A percentile compares a stretch with the other conserved stretches of the same genome.
Evolutionary conservation across 2,797 vertebrate genomes (phyloP).

Genomic region (Gymnocypris eckloni): DNA sequence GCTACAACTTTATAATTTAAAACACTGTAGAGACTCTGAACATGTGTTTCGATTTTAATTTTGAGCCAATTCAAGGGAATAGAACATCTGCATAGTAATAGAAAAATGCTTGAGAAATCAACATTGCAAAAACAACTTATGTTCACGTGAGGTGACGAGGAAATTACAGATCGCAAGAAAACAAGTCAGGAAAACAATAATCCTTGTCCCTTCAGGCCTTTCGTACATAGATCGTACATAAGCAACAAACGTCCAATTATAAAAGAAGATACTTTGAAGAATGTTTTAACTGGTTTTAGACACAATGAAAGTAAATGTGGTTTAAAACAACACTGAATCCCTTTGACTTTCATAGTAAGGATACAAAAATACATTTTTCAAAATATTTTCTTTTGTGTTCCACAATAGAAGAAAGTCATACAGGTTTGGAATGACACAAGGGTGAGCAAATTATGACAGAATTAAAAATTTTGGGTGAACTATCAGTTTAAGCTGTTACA

Average conservation of each 20-base stretch:
- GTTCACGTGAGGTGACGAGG: neutral
- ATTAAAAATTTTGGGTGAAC: neutral
- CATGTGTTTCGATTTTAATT: slow-evolving; percentile 2
- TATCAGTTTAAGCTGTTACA: neutral
- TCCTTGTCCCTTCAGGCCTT: neutral
- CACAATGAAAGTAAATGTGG: neutral
- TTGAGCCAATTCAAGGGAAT: neutral
- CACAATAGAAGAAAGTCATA: no score
- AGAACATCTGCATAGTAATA: neutral
- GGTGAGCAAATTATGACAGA: neutral
- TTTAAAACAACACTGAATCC: neutral
- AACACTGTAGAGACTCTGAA: neutral
- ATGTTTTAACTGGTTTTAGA: neutral
- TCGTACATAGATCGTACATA: neutral
- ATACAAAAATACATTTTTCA: neutral
- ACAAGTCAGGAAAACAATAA: neutral
- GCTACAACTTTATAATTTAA: neutral
- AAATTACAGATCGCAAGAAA: slow-evolving; percentile 2
- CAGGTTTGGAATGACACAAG: neutral
- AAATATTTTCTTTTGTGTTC: neutral
- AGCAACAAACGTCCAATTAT: neutral
- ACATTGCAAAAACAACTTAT: neutral
- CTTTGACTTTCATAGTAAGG: neutral
- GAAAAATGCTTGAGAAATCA: neutral
- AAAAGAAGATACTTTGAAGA: neutral